A percentile compares a stretch with the other conserved stretches of the same genome.
These are phyloP conservation scores for Anguilla marmorata DNA, from an alignment of 2,797 vertebrate species.

Conservation along the genomic window DNA sequence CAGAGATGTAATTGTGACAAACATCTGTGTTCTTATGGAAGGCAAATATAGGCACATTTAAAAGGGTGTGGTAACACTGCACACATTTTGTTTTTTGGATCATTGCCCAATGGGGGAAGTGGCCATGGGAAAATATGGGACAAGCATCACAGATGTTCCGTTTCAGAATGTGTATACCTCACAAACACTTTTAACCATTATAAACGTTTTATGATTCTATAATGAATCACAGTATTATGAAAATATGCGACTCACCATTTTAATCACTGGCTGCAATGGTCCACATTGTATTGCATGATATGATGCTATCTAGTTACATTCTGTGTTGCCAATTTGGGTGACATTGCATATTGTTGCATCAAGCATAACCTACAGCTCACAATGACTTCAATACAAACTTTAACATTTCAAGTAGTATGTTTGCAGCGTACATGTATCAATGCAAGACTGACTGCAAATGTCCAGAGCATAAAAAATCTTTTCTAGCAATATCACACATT, in stretches of 20 bases:
- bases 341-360: conserved; percentile 3
- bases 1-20: neutral
- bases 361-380: neutral
- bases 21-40: neutral
- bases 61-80: too few species aligned
- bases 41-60: neutral
- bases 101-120: too few species aligned
- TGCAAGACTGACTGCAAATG: neutral
- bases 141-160: too few species aligned
- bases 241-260: neutral
- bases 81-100: too few species aligned
- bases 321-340: neutral
- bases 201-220: too few species aligned
- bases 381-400: neutral
- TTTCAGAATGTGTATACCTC: too few species aligned
- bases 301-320: neutral
- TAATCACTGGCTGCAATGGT: neutral
- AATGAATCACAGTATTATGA: too few species aligned
- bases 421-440: neutral
- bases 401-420: neutral
- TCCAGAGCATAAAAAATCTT: too few species aligned
- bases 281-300: neutral
- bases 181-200: too few species aligned
- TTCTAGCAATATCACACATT: neutral
- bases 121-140: too few species aligned